Percentiles rank a stretch among this genome's conserved stretches.
Evolutionary conservation across 1,140 invertebrate genomes (phyloP).

Genomic region (Medauroidea extradentata): DNA sequence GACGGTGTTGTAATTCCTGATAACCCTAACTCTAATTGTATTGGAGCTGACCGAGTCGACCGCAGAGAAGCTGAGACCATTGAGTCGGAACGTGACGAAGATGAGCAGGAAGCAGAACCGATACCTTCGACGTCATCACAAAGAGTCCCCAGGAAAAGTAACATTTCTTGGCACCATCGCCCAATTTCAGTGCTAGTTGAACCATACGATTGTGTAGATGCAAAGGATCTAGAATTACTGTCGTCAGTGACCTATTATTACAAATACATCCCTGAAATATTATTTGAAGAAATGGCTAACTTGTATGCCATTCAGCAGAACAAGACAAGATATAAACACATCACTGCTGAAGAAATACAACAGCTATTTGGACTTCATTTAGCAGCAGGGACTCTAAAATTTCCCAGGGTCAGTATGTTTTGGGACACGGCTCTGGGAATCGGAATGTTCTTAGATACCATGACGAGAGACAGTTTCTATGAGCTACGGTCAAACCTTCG

Average conservation of each 20-base stretch:
- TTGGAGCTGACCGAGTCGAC: background rate
- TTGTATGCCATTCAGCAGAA: conserved; percentile 5
- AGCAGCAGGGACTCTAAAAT: conserved; percentile 15
- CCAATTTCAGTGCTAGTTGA: background rate
- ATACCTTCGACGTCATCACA: background rate
- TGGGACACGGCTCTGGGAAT: conserved; percentile 7
- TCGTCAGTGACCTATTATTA: conserved; percentile 8
- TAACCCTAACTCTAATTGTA: background rate
- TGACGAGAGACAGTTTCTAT: conserved; percentile 13
- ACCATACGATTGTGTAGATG: background rate
- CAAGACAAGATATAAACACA: conserved; percentile 1
- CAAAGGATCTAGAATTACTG: background rate
- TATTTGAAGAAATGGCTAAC: conserved; percentile 4
- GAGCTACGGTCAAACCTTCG: conserved; percentile 11
- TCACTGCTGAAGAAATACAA: conserved; percentile 17
- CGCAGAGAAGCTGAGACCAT: background rate
- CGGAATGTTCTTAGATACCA: conserved; percentile 5
- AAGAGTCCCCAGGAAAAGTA: background rate
- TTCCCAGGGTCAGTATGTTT: conserved; percentile 18
- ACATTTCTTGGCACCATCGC: background rate
- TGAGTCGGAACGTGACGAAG: background rate
- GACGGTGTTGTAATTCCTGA: no score
- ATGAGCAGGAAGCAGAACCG: background rate
- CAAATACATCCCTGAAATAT: background rate
- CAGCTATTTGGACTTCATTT: conserved; percentile 18